phyloP scores from a whole-genome alignment of 1,140 invertebrate species.

The Magallana angulata region DNA sequence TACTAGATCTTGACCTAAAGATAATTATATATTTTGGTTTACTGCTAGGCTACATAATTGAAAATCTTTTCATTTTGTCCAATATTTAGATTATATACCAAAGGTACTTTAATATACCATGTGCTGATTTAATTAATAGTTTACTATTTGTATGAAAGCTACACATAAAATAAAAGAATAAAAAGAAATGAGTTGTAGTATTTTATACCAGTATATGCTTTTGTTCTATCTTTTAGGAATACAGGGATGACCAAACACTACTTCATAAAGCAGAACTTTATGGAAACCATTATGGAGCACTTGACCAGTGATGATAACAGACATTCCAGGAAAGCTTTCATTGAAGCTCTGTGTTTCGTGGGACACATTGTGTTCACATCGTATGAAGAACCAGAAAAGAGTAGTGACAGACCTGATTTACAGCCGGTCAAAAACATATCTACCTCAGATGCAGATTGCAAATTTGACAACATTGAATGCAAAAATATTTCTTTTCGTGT shows the following conservation, averaged over 20 bases:
- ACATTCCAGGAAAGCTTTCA: background rate
- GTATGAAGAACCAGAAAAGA: background rate
- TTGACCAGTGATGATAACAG: background rate
- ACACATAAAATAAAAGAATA: no score
- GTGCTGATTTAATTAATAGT: no score
- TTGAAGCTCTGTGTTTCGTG: constrained; percentile 15
- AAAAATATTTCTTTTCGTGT: constrained; percentile 20
- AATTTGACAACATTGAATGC: background rate
- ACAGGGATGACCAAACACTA: constrained; percentile 18
- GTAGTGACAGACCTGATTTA: background rate
- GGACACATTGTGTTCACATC: background rate
- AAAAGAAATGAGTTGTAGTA: no score
- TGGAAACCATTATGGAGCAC: background rate
- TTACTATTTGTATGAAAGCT: no score
- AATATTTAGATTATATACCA: no score
- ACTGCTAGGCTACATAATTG: no score
- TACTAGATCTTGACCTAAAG: no score
- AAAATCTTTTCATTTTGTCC: no score
- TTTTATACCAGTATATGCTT: no score
- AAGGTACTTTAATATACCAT: no score
- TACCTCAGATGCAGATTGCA: background rate
- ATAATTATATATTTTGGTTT: no score
- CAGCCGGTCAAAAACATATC: no score
- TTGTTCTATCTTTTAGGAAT: background rate
- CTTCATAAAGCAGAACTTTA: constrained; percentile 24